Evolutionary conservation across 2,797 vertebrate genomes (phyloP), one percentile per base, ranked within the genome.

Genomic region (Echeneis naucrates): DNA sequence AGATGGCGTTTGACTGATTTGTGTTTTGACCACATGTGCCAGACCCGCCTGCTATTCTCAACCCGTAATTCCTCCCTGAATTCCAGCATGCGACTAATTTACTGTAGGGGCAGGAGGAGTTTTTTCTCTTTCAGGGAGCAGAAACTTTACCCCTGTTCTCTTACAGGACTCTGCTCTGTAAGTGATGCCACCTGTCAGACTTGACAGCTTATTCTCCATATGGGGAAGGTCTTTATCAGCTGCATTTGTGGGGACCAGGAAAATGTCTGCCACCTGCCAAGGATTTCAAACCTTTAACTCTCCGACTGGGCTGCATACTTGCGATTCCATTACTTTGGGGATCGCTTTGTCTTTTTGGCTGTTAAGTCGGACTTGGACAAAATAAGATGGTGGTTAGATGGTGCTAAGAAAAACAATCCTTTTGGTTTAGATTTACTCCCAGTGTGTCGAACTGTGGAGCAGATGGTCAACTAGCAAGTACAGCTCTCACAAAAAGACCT

Each of bases 1-100:
- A 77, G 82, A 89, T 84, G 81, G 81, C 79, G 82, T 91, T 91
- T 86, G 88, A 91, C 89, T 93, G 92, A 92, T 93, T 92, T 91
- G 89, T 89, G 89, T 91, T 87, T 84, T 76, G 85, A 90, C 90
- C 91, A 89, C 90, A 89, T 92, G 83, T 87, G 88, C 86, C 90
- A 83, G 89, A 89, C 83, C 78, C 75, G 78, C 84, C 85, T 76
- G 85, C 89, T 89, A 87, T 93, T 92, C 89, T 92, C 86, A 92
- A 91, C 83, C 88, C 78, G 64, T 88, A 90, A 91, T 91, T 93
- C 89, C 85, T 87, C 53, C 37, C 81, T 75, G 81, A 80, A 91
- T 87, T 91, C 76, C 88, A 86, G 89, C 84, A 88, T 88, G 87
- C 70, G 54, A 77, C 82, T 90, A 73, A 86, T 93, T 93, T 91